phyloP scores from a whole-genome alignment of 2,113 vertebrate genomes.

The Monarcha castaneiventris region DNA sequence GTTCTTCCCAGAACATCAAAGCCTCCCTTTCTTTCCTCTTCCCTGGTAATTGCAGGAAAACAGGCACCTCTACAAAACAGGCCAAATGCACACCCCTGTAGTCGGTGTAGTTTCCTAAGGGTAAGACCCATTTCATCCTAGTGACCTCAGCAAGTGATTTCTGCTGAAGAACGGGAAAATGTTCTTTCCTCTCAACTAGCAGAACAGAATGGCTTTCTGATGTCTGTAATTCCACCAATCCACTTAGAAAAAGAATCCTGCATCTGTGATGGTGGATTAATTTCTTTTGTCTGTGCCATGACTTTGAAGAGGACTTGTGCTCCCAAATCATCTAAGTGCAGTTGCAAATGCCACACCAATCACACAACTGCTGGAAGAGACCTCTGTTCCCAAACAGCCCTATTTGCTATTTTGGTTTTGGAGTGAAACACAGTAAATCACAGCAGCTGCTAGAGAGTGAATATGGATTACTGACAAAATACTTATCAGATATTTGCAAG shows the following conservation, averaged over 20 bases:
- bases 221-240: background rate
- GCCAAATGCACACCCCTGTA: background rate
- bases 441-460: background rate
- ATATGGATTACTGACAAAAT: background rate
- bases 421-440: background rate
- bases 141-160: background rate
- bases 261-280: background rate
- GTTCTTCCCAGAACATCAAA: background rate
- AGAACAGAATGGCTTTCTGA: background rate
- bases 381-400: background rate
- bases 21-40: background rate
- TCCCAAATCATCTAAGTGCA: background rate
- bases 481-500: background rate
- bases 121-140: background rate
- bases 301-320: background rate
- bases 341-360: background rate
- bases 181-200: background rate
- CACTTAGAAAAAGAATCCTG: conserved; percentile 10
- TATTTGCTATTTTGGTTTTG: background rate
- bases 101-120: background rate
- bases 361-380: background rate
- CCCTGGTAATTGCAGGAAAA: background rate
- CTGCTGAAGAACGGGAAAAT: conserved; percentile 5
- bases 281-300: background rate
- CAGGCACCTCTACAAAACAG: background rate